A percentile compares a stretch with the other conserved stretches of the same genome.
Evolutionary conservation across 2,888 invertebrate genomes (phyloP).

Genomic region (Hypena proboscidalis): DNA sequence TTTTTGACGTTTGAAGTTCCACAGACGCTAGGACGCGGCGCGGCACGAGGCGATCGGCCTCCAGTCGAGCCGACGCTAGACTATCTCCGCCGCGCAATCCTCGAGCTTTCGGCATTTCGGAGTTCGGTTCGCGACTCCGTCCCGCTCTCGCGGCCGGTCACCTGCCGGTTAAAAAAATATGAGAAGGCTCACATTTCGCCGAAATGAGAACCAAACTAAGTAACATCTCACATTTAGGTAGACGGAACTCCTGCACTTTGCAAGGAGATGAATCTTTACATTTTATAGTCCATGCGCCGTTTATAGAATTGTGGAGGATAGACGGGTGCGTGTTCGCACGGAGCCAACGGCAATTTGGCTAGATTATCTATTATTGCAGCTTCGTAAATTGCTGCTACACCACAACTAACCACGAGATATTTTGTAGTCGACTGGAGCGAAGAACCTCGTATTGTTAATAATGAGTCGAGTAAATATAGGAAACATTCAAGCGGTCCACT

Average conservation of each 20-base stretch:
- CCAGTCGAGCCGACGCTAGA: constrained; percentile 72
- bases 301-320: too few species aligned
- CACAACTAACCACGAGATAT: constrained; percentile 47
- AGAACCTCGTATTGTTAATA: constrained; percentile 51
- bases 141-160: constrained; percentile 75
- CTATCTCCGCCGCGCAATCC: constrained; percentile 61
- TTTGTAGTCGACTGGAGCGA: constrained; percentile 27
- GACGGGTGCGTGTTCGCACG: constrained; percentile 52
- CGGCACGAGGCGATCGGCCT: constrained; percentile 61
- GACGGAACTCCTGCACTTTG: constrained; percentile 48
- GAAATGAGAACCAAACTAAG: constrained; percentile 74
- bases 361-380: constrained; percentile 69
- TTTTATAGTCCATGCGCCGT: too few species aligned
- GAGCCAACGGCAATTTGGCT: constrained; percentile 60
- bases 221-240: constrained; percentile 58
- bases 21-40: constrained; percentile 31
- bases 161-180: constrained; percentile 74
- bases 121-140: constrained; percentile 55
- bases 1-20: constrained; percentile 66
- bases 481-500: constrained; percentile 65
- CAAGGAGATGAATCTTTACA: constrained; percentile 20
- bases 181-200: constrained; percentile 76
- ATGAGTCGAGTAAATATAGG: constrained; percentile 66
- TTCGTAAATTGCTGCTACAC: constrained; percentile 59
- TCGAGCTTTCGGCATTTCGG: constrained; percentile 73